Percentiles rank a stretch among this genome's conserved stretches.
Evolutionary conservation across 2,113 vertebrate species (phyloP).

Genomic region (Charina bottae): DNA sequence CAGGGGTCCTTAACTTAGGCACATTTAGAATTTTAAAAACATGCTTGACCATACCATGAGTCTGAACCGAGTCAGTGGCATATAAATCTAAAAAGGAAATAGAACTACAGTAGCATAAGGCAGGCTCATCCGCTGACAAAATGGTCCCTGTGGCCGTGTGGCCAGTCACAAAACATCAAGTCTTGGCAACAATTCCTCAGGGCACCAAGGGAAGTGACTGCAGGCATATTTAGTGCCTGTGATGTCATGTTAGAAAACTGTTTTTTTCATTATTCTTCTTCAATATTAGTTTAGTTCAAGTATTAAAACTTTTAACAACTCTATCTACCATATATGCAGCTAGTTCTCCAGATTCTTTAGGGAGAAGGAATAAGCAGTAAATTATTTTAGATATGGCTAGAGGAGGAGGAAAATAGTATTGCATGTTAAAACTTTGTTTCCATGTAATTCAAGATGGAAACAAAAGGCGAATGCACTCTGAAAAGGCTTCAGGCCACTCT

Average conservation of each 20-base stretch:
- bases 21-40: too few species aligned
- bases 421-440: background rate
- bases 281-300: background rate
- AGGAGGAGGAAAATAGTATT: background rate
- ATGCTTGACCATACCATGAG: too few species aligned
- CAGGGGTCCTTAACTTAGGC: background rate
- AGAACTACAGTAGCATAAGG: too few species aligned
- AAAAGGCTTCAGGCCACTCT: background rate
- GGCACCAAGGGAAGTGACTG: too few species aligned
- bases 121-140: too few species aligned
- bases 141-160: too few species aligned
- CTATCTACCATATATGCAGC: background rate
- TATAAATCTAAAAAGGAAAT: too few species aligned
- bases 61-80: too few species aligned
- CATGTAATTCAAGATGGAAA: background rate
- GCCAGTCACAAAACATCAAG: too few species aligned
- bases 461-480: background rate
- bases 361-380: background rate
- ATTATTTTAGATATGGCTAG: background rate
- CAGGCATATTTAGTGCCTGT: too few species aligned
- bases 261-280: background rate
- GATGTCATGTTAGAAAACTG: too few species aligned
- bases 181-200: too few species aligned
- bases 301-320: background rate
- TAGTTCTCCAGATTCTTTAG: background rate